Base-by-base conservation (phyloP, 2,888 invertebrate species). In the Mylabris sibirica region DNA sequence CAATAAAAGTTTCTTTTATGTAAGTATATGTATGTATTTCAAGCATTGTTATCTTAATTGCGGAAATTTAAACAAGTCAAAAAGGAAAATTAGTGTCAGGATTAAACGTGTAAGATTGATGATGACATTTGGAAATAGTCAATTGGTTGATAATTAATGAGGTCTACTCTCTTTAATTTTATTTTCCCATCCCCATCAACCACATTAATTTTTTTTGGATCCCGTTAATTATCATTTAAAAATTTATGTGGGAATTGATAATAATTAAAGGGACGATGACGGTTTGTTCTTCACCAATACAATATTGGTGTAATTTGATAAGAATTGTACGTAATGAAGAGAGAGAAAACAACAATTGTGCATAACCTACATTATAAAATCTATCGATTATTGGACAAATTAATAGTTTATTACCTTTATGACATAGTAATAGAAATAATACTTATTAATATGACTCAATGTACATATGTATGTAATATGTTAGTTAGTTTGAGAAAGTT, bases 121-220 rank as follows among this genome's bases (percentile, higher is more conserved):
- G 49, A 49, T 49, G 49, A 49, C 49, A 49, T 49, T 49, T 49
- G n/a, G 49, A 49, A 72, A 71, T 59, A 69, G 35, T 68, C 26
- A 49, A 68, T 49, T 49, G 20, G 49, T 2, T 20, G 20, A 49
- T 49, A 49, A 49, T 49, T 49, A 49, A 49, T 49, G 49, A 49
- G 49, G 20, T 20, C 20, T 3, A 17, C 8, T 17, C n/a, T 17
- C n/a, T 44, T 44, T 1, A 6, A 5, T 5, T 20, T 20, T 49
- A 20, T 20, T 49, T 49, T 49, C 20, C n/a, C 17, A n/a, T n/a
- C 17, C 3, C 3, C 49, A 11, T 20, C 2, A 20, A n/a, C n/a
- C n/a, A n/a, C n/a, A n/a, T n/a, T n/a, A n/a, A n/a, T n/a, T n/a
- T n/a, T n/a, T n/a, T n/a, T n/a, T n/a, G n/a, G n/a, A n/a, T n/a